Evolutionary conservation across 2,113 vertebrate species (phyloP).

Genomic region (Gymnobelideus leadbeateri): DNA sequence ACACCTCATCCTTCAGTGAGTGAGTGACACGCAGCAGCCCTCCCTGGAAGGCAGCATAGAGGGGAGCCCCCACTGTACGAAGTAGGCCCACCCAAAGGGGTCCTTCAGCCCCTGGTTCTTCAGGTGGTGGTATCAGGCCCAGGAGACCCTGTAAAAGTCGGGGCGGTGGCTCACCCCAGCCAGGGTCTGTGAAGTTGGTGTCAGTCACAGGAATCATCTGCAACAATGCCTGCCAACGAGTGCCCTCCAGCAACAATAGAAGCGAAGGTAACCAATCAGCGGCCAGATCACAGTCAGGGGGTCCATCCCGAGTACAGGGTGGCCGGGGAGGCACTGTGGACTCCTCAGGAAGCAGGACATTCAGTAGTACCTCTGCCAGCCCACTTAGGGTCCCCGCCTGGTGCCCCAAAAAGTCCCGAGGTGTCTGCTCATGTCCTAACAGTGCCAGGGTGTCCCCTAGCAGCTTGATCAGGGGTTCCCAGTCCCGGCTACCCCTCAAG

Average conservation of each 20-base stretch:
- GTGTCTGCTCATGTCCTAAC: constrained; percentile 85
- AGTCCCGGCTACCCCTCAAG: constrained; percentile 90
- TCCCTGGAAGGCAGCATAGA: constrained; percentile 88
- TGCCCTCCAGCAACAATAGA: constrained; percentile 86
- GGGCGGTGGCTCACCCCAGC: constrained; percentile 79
- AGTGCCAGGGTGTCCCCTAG: constrained; percentile 87
- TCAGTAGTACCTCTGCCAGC: constrained; percentile 87
- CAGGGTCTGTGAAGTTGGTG: constrained; percentile 75
- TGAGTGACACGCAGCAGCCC: constrained; percentile 89
- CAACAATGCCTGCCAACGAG: constrained; percentile 90
- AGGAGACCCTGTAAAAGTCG: constrained; percentile 87
- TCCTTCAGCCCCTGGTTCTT: constrained; percentile 82
- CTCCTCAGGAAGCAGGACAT: constrained; percentile 88
- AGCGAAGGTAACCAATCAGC: constrained; percentile 90
- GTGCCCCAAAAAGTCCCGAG: constrained; percentile 87
- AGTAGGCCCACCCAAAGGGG: constrained; percentile 88
- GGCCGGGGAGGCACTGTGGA: constrained; percentile 85
- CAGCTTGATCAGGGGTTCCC: constrained; percentile 89
- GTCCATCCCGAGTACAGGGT: constrained; percentile 88
- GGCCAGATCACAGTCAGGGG: constrained; percentile 86
- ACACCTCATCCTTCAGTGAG: constrained; percentile 90
- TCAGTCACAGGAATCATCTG: constrained; percentile 86
- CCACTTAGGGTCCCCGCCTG: constrained; percentile 90
- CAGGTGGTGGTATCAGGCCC: constrained; percentile 61
- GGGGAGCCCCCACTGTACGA: constrained; percentile 88